phyloP scores from a whole-genome alignment of 1,140 invertebrate genomes.

The Cyclargus thomasi region DNA sequence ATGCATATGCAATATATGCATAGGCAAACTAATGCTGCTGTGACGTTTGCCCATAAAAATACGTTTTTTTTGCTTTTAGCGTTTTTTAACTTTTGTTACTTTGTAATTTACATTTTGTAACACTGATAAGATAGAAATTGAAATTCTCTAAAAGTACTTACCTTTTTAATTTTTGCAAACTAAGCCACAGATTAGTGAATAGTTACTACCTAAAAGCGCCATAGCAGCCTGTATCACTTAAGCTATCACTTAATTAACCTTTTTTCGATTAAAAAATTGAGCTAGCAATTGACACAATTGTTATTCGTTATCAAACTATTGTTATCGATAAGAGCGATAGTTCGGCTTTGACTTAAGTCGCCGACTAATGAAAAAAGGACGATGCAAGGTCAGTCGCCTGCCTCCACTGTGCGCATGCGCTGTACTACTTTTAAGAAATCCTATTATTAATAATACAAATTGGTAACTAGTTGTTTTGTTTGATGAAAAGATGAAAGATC shows the following conservation, averaged over 20 bases:
- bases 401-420: constrained; percentile 47
- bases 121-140: neutral
- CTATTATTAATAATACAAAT: too few relatives aligned
- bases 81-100: too few relatives aligned
- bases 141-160: neutral
- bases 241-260: neutral
- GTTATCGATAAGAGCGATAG: constrained; percentile 38
- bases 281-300: constrained; percentile 30
- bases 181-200: too few relatives aligned
- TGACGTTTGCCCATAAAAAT: too few relatives aligned
- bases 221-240: neutral
- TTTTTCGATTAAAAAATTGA: constrained; percentile 17
- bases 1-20: too few relatives aligned
- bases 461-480: too few relatives aligned
- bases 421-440: constrained; percentile 10
- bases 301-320: constrained; percentile 39
- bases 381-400: constrained; percentile 56
- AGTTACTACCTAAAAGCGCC: too few relatives aligned
- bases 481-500: too few relatives aligned
- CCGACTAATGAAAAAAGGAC: constrained; percentile 60
- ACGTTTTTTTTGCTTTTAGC: too few relatives aligned
- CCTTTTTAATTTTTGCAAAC: neutral
- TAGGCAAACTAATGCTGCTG: too few relatives aligned
- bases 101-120: too few relatives aligned
- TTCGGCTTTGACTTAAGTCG: constrained; percentile 41